Conservation (phyloP, 2,113 vertebrate species). For the Lichenostomus cassidix region DNA sequence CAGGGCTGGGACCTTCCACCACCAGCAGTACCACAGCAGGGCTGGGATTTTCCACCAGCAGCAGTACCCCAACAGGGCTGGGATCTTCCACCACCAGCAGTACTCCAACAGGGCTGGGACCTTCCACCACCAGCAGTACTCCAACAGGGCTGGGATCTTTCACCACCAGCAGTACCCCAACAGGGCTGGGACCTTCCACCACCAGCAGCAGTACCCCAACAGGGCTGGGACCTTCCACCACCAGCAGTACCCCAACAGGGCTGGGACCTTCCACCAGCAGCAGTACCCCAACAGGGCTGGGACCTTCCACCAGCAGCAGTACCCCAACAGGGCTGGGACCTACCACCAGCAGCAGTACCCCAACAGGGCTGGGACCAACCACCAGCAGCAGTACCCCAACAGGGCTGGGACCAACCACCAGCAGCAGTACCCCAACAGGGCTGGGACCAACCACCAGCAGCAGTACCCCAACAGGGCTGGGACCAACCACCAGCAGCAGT, state of each 20-base stretch:
- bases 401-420: not conserved
- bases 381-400: not conserved
- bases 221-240: not conserved
- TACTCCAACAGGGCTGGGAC: too few relatives aligned
- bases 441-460: not conserved
- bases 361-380: not conserved
- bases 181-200: not conserved
- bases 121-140: not conserved
- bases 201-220: too few relatives aligned
- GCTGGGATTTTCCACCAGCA: not conserved
- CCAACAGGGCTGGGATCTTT: not conserved
- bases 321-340: not conserved
- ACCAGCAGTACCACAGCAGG: rapidly evolving
- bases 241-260: not conserved
- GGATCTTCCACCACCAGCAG: not conserved
- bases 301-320: not conserved
- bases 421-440: not conserved
- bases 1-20: not conserved
- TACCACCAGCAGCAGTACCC: not conserved
- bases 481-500: not conserved
- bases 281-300: not conserved
- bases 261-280: not conserved
- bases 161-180: not conserved
- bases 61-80: not conserved
- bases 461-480: not conserved